Base-by-base conservation (phyloP, 2,113 vertebrate species). In the Aramus guarauna region DNA sequence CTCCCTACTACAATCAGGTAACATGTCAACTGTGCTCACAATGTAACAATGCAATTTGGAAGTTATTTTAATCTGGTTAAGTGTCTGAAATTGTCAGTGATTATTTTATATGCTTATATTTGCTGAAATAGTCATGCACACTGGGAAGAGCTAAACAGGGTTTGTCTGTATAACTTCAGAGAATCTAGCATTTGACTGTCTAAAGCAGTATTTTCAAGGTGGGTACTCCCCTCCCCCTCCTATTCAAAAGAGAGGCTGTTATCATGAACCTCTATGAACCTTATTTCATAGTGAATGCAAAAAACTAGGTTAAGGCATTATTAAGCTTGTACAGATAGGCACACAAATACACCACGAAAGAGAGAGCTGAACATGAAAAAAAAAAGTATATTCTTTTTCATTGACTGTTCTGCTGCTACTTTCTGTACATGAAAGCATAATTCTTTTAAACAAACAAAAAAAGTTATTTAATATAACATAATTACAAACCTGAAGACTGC, bases 271-370 rank as follows among this genome's bases (percentile, higher is more conserved):
- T 78, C 74, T 58, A 26, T 50, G 62, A 94, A 73, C 15, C 52
- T 85, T 67, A 41, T 79, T 90, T 85, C 48, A 76, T 10, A 73
- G 39, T 10, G 23, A 94, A 90, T 24, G 15, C 36, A 68, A 53
- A 92, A 89, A 95, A 68, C 14, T 90, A 90, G 66, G 81, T 96
- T 94, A 96, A 94, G 32, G 47, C 48, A 53, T 87, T 85, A 87
- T 92, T 96, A 85, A 85, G 47, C 58, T 85, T 73, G 71, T 67
- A 89, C n/a, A 75, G 41, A 62, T 43, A 83, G 37, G 29, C 45
- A 90, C 32, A 60, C 19, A 93, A 91, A 91, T 43, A 64, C 22
- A 41, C n/a, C 32, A 39, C 73, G 45, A 81, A 80, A 83, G 55
- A 75, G 37, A 76, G 19, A 66, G 18, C 15, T 56, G 39, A 91